phyloP scores from a whole-genome alignment of 2,113 vertebrate species.

The Lycaon pictus region DNA sequence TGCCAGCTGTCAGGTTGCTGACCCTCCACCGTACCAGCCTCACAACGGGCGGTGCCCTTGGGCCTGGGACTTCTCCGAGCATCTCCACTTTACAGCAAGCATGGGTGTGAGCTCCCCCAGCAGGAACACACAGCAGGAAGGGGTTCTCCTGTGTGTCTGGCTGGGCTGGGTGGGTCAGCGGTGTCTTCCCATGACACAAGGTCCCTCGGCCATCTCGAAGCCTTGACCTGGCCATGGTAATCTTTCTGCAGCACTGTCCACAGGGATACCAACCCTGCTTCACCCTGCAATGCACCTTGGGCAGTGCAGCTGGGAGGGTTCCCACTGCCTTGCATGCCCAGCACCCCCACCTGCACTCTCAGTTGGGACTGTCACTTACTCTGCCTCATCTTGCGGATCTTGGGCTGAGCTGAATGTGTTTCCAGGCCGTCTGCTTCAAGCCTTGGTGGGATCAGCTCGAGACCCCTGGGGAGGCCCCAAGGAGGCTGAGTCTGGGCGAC shows the following conservation, averaged over 20 bases:
- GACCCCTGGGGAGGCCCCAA: neutral
- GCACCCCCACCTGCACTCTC: neutral
- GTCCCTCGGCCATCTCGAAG: neutral
- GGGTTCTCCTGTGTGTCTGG: neutral
- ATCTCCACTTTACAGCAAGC: rapidly evolving
- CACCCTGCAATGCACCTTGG: neutral
- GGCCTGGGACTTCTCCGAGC: too few species aligned
- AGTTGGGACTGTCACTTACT: neutral
- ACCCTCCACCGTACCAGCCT: too few species aligned
- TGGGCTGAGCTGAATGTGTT: neutral
- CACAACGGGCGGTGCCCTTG: too few species aligned
- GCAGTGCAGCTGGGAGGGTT: neutral
- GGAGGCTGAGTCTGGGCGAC: neutral
- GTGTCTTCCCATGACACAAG: neutral
- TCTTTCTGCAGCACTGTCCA: neutral
- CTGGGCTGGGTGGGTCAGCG: neutral
- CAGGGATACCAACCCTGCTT: neutral
- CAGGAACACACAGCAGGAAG: neutral
- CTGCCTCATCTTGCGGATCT: neutral
- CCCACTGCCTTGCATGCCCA: neutral
- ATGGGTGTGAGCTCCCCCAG: neutral
- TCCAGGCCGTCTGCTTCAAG: neutral
- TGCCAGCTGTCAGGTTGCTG: too few species aligned
- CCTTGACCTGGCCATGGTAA: neutral
- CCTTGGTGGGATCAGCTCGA: neutral